Evolutionary conservation across 2,888 invertebrate genomes (phyloP).

Genomic region (Drosophila paramelanica): DNA sequence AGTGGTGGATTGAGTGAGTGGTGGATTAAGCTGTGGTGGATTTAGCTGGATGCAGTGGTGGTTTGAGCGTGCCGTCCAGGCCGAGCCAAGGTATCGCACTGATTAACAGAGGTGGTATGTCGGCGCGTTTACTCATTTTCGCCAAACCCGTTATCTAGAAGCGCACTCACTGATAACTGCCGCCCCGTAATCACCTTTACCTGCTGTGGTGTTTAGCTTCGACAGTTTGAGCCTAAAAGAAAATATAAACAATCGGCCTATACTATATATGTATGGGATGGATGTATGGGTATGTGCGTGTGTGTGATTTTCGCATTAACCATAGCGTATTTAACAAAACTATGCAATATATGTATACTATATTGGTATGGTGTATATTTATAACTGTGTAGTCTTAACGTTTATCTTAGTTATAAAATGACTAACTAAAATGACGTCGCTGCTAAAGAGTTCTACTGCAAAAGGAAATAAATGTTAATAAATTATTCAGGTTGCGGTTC

Average conservation of each 20-base stretch:
- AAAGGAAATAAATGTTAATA: too few species aligned
- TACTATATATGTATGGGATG: neutral
- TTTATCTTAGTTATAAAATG: slow-evolving; percentile 1
- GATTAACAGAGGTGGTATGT: slow-evolving; percentile 67
- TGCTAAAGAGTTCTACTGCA: neutral
- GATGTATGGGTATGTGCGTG: neutral
- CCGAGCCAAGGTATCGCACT: slow-evolving; percentile 55
- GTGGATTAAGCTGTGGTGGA: slow-evolving; percentile 3
- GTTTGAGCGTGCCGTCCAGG: slow-evolving; percentile 27
- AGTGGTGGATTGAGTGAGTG: too few species aligned
- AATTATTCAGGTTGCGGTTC: too few species aligned
- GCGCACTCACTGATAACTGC: slow-evolving; percentile 58
- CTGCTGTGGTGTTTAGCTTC: slow-evolving; percentile 39
- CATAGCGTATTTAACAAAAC: neutral
- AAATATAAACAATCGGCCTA: slow-evolving; percentile 64
- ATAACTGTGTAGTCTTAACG: neutral
- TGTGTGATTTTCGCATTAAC: neutral
- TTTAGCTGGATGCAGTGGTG: slow-evolving; percentile 11
- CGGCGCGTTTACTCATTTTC: slow-evolving; percentile 71
- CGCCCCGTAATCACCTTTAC: slow-evolving; percentile 53
- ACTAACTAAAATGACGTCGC: neutral
- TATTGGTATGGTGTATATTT: neutral
- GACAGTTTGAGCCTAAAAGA: slow-evolving; percentile 59
- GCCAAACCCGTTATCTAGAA: slow-evolving; percentile 63
- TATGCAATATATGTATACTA: neutral